Evolutionary conservation across 2,113 vertebrate species (phyloP), one percentile per base, ranked within the genome.

Genomic region (Oncorhynchus gorbuscha): DNA sequence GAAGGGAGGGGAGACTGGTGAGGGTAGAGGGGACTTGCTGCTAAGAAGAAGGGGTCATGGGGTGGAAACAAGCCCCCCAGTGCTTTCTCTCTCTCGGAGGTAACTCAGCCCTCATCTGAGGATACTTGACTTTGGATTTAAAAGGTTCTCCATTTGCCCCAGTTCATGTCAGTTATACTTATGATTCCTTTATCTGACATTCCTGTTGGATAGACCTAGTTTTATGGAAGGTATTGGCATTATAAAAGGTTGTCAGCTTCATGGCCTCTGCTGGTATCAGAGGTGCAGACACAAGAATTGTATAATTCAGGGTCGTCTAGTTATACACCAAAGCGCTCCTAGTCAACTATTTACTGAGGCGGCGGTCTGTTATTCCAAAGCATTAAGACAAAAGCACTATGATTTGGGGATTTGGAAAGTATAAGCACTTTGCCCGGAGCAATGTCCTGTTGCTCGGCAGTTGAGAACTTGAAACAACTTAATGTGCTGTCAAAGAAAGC

Each of bases 381-480:
- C 71, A 75, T 82, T 76, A 74, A 78, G 79, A 88, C 72, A 76
- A 85, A 89, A 82, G 35, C 83, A 79, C 39, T 49, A 68, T 85
- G 74, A 85, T 79, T 80, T 70, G 32, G 68, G 18, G 32, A 68
- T 68, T 68, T 32, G 66, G 28, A 68, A 12, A 69, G 66, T 14
- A 69, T 75, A 2, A 69, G 24, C 55, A 62, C 11, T 79, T 78
- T 59, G 72, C 79, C 80, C 75, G 0, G 0, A 81, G 87, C 78
- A 5, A 76, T 72, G 75, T 87, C 82, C 79, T 77, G 79, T 80
- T 76, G 82, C 77, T 55, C 12, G 3, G 51, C 51, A 70, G 75
- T 61, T 2, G 66, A 84, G 69, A 86, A 87, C 81, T 75, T 84
- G 77, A 89, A 87, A 83, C 58, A 79, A 82, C 83, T 86, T 80